Percentiles rank a stretch among this genome's conserved stretches.
These are phyloP conservation scores for Papilio helenus DNA, from an alignment of 1,140 invertebrate species.

Conservation along the genomic window DNA sequence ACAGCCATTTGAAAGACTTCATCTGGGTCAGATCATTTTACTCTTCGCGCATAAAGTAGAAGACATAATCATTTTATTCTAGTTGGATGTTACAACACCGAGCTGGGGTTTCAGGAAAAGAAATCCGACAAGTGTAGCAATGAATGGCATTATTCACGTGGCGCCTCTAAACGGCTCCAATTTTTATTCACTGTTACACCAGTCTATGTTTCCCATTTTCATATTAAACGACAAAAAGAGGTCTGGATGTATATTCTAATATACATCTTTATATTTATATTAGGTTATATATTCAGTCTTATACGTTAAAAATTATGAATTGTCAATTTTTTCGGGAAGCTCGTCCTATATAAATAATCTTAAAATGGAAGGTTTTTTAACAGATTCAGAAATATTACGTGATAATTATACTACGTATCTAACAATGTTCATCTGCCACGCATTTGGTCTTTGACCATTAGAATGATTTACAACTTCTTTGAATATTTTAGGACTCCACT, in stretches of 20 bases:
- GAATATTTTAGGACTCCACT: neutral
- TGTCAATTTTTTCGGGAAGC: too few species aligned
- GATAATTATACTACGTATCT: neutral
- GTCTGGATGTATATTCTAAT: neutral
- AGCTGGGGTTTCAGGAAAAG: constrained; percentile 10
- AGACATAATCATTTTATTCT: neutral
- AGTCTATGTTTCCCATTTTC: neutral
- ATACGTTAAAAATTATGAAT: too few species aligned
- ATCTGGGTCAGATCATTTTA: constrained; percentile 9
- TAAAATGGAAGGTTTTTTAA: neutral
- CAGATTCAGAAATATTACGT: neutral
- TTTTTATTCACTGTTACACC: neutral
- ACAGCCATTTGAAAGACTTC: constrained; percentile 22
- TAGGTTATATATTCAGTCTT: too few species aligned
- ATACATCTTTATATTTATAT: too few species aligned
- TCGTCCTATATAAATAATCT: too few species aligned
- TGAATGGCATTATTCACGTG: neutral
- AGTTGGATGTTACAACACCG: neutral
- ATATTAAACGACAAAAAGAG: neutral
- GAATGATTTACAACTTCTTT: neutral
- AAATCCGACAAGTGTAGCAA: constrained; percentile 27
- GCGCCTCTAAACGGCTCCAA: neutral
- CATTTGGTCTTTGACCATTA: neutral
- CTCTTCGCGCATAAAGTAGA: neutral
- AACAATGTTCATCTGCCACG: neutral